Base-by-base conservation (phyloP, 1,140 invertebrate species). In the Acyrthosiphon pisum region DNA sequence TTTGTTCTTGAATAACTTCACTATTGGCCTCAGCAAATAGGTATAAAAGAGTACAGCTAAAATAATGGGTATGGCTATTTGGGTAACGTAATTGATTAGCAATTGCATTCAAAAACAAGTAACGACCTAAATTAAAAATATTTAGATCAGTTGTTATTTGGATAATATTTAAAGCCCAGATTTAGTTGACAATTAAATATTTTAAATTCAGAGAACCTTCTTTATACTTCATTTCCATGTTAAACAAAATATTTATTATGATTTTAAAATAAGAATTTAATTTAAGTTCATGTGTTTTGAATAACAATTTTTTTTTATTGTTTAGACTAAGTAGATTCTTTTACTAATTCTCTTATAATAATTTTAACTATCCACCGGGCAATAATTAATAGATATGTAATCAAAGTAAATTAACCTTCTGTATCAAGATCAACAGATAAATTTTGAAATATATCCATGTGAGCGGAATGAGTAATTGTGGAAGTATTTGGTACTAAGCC, bases 371-470 rank as follows among this genome's bases (percentile, higher is more conserved):
- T 18, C 11, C 11, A 6, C 30, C 0, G 11, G 30, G 4, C 60
- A 53, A 4, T 35, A n/a, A 76, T n/a, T 76, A 76, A 76, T 76
- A 76, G 14, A 18, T 76, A 20, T 35, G n/a, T 76, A 0, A 76
- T n/a, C n/a, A 76, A 76, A 76, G 60, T n/a, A 18, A 92, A 93
- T 94, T 95, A 37, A 93, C 99, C 99, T 96, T 99, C 99, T 26
- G 98, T 99, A 95, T 99, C 99, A 53, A 99, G 96, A 95, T 99
- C 98, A 7, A 99, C 99, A 35, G 98, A 98, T 94, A 99, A 96
- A 96, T 99, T 99, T 95, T 99, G 99, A 96, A 99, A 99, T 93
- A 99, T 99, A 95, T 99, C 99, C 99, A 99, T 99, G 95, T 99
- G 99, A 2, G 99, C 97, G 37, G 98, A 99, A 95, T 99, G 99